Evolutionary conservation across 2,113 vertebrate species (phyloP).

Genomic region (Accipiter cooperii): DNA sequence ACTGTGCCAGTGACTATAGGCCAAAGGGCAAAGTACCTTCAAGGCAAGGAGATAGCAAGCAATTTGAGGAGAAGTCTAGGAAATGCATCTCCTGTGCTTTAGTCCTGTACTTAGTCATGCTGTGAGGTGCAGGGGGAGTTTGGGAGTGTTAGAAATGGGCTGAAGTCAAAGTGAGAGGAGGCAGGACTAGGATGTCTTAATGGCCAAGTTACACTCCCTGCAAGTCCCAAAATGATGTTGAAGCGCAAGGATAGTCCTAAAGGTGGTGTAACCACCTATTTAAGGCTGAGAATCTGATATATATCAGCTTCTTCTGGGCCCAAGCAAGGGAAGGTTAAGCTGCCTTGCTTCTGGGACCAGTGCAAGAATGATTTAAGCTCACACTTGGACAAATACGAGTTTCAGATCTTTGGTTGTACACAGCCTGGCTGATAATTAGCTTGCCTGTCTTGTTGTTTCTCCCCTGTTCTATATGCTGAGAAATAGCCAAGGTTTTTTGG

Average conservation of each 20-base stretch:
- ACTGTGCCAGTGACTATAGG: not conserved
- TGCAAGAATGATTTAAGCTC: not conserved
- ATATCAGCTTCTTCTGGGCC: not conserved
- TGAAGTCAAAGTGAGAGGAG: not conserved
- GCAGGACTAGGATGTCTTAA: not conserved
- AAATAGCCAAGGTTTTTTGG: not conserved
- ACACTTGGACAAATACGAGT: not conserved
- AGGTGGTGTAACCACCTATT: not conserved
- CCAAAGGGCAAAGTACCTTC: not conserved
- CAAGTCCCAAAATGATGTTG: not conserved
- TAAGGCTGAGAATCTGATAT: not conserved
- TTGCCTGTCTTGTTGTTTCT: not conserved
- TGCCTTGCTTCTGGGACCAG: not conserved
- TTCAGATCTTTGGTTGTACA: not conserved
- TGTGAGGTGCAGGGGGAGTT: not conserved
- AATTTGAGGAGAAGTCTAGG: not conserved
- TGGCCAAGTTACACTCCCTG: not conserved
- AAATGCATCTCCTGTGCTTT: not conserved
- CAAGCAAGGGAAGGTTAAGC: not conserved
- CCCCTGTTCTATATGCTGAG: not conserved
- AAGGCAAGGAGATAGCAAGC: not conserved
- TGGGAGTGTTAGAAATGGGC: not conserved
- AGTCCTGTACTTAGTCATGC: not conserved
- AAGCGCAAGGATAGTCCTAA: not conserved
- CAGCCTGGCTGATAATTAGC: not conserved